Evolutionary conservation across 1,140 invertebrate genomes (phyloP).

Genomic region (Drosophila persimilis): DNA sequence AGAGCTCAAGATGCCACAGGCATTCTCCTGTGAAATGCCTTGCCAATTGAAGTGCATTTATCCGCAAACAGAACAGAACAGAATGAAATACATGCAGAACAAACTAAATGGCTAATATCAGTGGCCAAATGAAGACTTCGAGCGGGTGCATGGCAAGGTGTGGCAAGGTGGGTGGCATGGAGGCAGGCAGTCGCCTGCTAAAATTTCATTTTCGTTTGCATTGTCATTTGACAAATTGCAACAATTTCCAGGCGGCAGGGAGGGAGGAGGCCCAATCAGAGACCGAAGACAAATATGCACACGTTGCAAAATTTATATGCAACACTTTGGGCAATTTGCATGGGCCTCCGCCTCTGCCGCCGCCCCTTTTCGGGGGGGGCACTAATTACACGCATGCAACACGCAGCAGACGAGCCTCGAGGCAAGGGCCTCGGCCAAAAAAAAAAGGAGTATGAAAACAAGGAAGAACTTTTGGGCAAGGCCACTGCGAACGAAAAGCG

Average conservation of each 20-base stretch:
- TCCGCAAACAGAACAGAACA: background rate
- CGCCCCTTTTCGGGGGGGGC: constrained; percentile 1
- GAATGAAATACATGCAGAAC: constrained; percentile 12
- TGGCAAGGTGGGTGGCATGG: background rate
- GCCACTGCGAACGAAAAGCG: constrained; percentile 18
- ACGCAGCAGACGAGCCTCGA: constrained; percentile 6
- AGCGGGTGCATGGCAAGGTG: too few species aligned
- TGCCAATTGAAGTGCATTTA: background rate
- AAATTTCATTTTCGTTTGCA: background rate
- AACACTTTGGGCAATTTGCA: constrained; percentile 58
- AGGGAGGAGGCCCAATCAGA: constrained; percentile 22
- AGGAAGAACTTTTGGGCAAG: constrained; percentile 5
- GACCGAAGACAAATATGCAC: constrained; percentile 66
- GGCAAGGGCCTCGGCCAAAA: background rate
- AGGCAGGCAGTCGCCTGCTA: background rate
- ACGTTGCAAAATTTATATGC: constrained; percentile 63
- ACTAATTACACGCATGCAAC: constrained; percentile 66
- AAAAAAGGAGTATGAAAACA: constrained; percentile 15
- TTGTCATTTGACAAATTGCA: constrained; percentile 35
- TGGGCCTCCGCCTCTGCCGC: constrained; percentile 2
- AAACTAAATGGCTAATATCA: constrained; percentile 10
- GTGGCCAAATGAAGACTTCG: too few species aligned
- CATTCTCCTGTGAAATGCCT: too few species aligned
- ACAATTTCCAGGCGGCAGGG: constrained; percentile 4
- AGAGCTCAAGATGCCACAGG: too few species aligned